Percentiles rank a stretch among this genome's conserved stretches.
Conservation (phyloP, 2,797 vertebrate species). For the Sebastiscus albofasciatus region DNA sequence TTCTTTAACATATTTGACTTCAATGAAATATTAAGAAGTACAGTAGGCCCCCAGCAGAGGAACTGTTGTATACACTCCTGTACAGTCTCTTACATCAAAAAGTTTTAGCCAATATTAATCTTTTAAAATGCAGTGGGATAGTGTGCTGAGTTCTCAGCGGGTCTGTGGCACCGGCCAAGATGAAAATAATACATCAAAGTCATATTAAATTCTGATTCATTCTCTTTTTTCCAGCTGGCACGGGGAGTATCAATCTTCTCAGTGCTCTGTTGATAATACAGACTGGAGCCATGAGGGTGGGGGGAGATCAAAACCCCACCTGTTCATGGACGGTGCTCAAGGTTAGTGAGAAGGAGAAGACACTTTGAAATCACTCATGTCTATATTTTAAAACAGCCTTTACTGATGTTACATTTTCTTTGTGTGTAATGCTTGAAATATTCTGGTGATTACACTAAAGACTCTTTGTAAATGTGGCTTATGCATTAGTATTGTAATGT, state of each 20-base stretch:
- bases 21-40: background rate
- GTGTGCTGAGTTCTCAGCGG: slow-evolving; percentile 49
- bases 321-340: slow-evolving; percentile 57
- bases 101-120: slow-evolving; percentile 57
- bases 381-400: slow-evolving; percentile 21
- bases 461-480: slow-evolving; percentile 5
- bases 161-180: slow-evolving; percentile 67
- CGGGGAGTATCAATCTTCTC: slow-evolving; percentile 66
- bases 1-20: background rate
- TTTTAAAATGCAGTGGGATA: slow-evolving; percentile 58
- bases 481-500: background rate
- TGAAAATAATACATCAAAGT: slow-evolving; percentile 82
- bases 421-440: slow-evolving; percentile 6
- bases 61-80: slow-evolving; percentile 27
- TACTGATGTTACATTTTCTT: slow-evolving; percentile 20
- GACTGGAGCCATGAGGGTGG: slow-evolving; percentile 41
- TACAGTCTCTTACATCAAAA: slow-evolving; percentile 42
- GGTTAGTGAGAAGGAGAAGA: slow-evolving; percentile 51
- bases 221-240: slow-evolving; percentile 68
- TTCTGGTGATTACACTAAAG: background rate
- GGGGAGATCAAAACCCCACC: slow-evolving; percentile 40
- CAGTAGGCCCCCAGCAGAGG: background rate
- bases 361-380: slow-evolving; percentile 41
- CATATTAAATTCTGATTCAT: slow-evolving; percentile 78
- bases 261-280: slow-evolving; percentile 65